A percentile compares a stretch with the other conserved stretches of the same genome.
These are phyloP conservation scores for Actinemys pallida DNA, from an alignment of 2,113 vertebrate species.

Conservation along the genomic window DNA sequence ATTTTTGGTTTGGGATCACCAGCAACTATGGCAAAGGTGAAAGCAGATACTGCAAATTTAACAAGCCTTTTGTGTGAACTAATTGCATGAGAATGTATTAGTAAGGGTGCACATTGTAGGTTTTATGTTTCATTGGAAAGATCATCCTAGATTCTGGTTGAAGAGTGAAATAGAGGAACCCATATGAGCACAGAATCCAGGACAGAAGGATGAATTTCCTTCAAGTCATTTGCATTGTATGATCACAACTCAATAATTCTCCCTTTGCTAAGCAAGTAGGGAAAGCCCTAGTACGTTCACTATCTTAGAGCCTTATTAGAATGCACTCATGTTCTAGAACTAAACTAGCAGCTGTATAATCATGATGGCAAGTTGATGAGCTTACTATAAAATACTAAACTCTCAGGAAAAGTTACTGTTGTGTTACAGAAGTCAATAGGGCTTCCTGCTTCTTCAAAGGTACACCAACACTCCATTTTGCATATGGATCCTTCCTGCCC, in stretches of 20 bases:
- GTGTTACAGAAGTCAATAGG: constrained; percentile 32
- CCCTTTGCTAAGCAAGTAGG: constrained; percentile 74
- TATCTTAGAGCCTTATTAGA: constrained; percentile 78
- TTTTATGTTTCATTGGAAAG: constrained; percentile 87
- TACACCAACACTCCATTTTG: neutral
- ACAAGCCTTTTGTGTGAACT: constrained; percentile 92
- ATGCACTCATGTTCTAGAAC: constrained; percentile 71
- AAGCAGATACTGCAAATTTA: constrained; percentile 88
- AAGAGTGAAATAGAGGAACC: constrained; percentile 78
- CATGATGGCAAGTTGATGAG: constrained; percentile 59
- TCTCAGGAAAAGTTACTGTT: constrained; percentile 53
- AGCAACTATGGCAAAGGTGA: constrained; percentile 80
- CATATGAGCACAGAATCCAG: constrained; percentile 76
- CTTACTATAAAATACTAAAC: constrained; percentile 44
- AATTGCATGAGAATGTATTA: constrained; percentile 96
- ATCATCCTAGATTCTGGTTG: constrained; percentile 80
- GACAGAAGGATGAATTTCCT: constrained; percentile 78
- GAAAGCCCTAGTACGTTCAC: constrained; percentile 78
- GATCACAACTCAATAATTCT: constrained; percentile 77
- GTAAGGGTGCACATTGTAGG: constrained; percentile 87
- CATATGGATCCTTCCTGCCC: neutral
- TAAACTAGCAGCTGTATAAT: constrained; percentile 75
- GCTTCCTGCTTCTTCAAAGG: neutral
- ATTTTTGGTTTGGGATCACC: constrained; percentile 70
- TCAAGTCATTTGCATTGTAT: constrained; percentile 81